Evolutionary conservation across 2,888 invertebrate species (phyloP), one percentile per base, ranked within the genome.

Genomic region (Lepeophtheirus nordmannii): DNA sequence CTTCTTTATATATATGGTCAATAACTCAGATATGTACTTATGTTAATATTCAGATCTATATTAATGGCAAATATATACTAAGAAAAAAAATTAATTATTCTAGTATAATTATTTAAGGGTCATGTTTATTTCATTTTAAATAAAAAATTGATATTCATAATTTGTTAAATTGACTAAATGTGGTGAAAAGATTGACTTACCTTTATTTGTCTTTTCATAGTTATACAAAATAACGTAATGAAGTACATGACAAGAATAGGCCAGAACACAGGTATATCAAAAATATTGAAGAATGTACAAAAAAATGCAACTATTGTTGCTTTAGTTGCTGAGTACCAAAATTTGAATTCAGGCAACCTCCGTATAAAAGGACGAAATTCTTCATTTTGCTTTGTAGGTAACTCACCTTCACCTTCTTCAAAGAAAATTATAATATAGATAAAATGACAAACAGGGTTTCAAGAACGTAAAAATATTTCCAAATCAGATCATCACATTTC

Each of bases 261-360:
- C 98, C 98, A 99, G 79, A 99, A 99, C 73, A 99, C 98, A 75
- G 98, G 98, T 77, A 99, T 87, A 81, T 99, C 94, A 78, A 97
- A 93, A 73, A 88, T 86, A 74, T 97, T 93, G 58, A 70, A 70
- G 78, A 94, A 89, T 68, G 98, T 98, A 79, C 93, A 94, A 71
- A 84, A 78, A 74, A 90, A 82, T 58, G 87, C 93, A 72, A 98
- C 82, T 12, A 91, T 71, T 53, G 96, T 92, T 71, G 96, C 93
- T 76, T 93, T 94, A 68, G 89, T 86, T 69, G 94, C 89, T 71
- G 96, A 93, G 72, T 96, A 85, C 97, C 97, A 97, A 78, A 99
- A 99, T 78, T 99, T 98, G 76, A 99, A 99, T 80, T 99, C 99
- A 60, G 98, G 98, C 75, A 99, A 79, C 72, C 98, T 83, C 68